Conservation (phyloP, 2,888 invertebrate genomes). For the Adineta ricciae region DNA sequence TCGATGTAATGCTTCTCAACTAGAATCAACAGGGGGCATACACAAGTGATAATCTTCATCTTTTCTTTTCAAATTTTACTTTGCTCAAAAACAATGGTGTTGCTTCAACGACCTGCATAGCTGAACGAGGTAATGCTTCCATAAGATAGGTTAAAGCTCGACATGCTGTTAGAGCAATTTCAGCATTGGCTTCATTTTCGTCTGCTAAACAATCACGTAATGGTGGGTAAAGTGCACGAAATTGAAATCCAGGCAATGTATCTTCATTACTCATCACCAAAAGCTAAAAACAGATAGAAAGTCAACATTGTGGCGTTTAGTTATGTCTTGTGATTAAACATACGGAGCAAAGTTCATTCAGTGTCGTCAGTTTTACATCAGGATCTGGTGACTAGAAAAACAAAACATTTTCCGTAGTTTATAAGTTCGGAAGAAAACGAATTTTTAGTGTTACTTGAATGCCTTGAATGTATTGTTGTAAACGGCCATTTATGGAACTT, state of each 20-base stretch:
- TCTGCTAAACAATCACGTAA: slow-evolving; percentile 80
- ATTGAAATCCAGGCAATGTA: slow-evolving; percentile 88
- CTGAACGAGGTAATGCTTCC: slow-evolving; percentile 90
- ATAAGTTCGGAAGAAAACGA: too few relatives aligned
- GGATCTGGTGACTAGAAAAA: slow-evolving; percentile 20
- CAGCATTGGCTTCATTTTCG: slow-evolving; percentile 96
- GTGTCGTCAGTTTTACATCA: slow-evolving; percentile 25
- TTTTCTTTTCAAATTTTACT: slow-evolving; percentile 61
- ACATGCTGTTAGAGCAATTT: slow-evolving; percentile 98
- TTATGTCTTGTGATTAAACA: not conserved
- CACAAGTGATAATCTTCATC: not conserved
- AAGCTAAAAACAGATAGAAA: slow-evolving; percentile 51
- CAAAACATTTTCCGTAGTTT: not conserved
- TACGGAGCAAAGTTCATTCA: slow-evolving; percentile 18
- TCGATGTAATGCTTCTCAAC: slow-evolving; percentile 68
- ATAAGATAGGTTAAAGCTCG: slow-evolving; percentile 97
- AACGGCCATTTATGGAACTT: not conserved
- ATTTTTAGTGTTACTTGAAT: not conserved
- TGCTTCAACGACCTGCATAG: slow-evolving; percentile 83
- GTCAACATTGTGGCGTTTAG: not conserved
- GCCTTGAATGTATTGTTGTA: not conserved
- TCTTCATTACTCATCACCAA: slow-evolving; percentile 98
- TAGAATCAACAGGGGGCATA: not conserved
- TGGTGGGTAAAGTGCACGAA: slow-evolving; percentile 90
- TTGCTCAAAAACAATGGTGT: slow-evolving; percentile 35